Conservation (phyloP, 1,140 invertebrate species). For the Drosophila carrolli region DNA sequence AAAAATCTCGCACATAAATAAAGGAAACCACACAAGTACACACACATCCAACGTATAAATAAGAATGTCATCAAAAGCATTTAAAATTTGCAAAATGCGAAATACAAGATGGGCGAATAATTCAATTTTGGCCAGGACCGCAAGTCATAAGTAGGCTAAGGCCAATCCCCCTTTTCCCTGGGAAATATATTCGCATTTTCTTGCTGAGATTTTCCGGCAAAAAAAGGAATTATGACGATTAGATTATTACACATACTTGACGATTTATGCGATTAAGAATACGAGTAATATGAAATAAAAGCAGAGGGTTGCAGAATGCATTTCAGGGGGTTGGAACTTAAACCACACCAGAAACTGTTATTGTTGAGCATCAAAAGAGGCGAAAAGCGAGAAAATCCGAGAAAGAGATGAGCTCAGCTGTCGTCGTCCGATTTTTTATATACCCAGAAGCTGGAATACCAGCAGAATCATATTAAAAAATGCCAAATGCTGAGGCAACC, state of each 20-base stretch:
- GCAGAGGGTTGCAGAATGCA: constrained; percentile 43
- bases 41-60: constrained; percentile 28
- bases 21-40: constrained; percentile 14
- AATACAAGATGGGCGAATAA: constrained; percentile 61
- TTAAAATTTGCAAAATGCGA: constrained; percentile 71
- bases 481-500: constrained; percentile 76
- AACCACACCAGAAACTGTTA: constrained; percentile 50
- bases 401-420: constrained; percentile 67
- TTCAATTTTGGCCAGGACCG: constrained; percentile 55
- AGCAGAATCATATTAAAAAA: constrained; percentile 76
- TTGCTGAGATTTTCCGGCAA: constrained; percentile 59
- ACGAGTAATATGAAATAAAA: constrained; percentile 53
- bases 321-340: constrained; percentile 21
- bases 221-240: constrained; percentile 72
- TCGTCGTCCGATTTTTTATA: constrained; percentile 50
- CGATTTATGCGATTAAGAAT: constrained; percentile 74
- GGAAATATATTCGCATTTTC: constrained; percentile 32
- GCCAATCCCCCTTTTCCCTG: neutral
- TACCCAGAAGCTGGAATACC: constrained; percentile 58
- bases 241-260: constrained; percentile 81
- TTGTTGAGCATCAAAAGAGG: constrained; percentile 45
- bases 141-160: constrained; percentile 61
- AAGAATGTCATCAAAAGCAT: constrained; percentile 79
- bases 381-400: neutral
- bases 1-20: constrained; percentile 56